Evolutionary conservation across 35 echinoderm and acorn worm genomes (phyloP), one percentile per base, ranked within the genome.

Genomic region (Strongylocentrotus purpuratus): DNA sequence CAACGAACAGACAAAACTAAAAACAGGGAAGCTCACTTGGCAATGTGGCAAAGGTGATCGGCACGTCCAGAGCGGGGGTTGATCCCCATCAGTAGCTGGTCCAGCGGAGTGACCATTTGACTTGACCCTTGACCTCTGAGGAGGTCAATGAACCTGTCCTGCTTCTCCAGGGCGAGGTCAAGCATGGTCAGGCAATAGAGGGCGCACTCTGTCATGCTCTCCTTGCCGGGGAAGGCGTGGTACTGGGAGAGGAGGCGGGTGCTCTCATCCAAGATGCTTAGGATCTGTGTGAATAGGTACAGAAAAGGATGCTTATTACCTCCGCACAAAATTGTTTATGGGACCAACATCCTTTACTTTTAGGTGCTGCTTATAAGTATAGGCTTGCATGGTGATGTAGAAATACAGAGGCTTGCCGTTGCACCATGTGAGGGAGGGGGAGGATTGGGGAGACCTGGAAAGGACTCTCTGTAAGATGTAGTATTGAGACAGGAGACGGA

Each of bases 71-170:
- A 95, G 9, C 96, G 91, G 28, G 97, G 97, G 65, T 97, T 99
- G 88, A 99, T 99, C 2, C 95, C 96, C 98, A 99, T 97, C 46
- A 99, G 87, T 9, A 99, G 88, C 71, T 97, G 95, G 86, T 98
- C 97, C 95, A 99, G 95, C 6, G 97, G 96, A n/a, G 95, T 97
- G 9, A 97, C 97, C 91, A 99, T 94, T 91, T 96, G 90, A 86
- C 97, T 91, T 6, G 98, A 97, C 33, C 96, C 97, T 59, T 99
- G 97, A 86, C 92, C 78, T 95, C 98, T 94, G 33, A 99, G 45
- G 15, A 99, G 96, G 94, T 99, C 97, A 47, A 97, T 90, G 91
- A 99, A 99, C 33, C 88, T 61, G 46, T 95, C 94, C 55, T 99
- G 97, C 94, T 99, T 99, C 60, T 99, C 98, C 46, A 99, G 59